Percentiles rank a stretch among this genome's conserved stretches.
Evolutionary conservation across 2,888 invertebrate genomes (phyloP).

Genomic region (Epinotia brunnichana): DNA sequence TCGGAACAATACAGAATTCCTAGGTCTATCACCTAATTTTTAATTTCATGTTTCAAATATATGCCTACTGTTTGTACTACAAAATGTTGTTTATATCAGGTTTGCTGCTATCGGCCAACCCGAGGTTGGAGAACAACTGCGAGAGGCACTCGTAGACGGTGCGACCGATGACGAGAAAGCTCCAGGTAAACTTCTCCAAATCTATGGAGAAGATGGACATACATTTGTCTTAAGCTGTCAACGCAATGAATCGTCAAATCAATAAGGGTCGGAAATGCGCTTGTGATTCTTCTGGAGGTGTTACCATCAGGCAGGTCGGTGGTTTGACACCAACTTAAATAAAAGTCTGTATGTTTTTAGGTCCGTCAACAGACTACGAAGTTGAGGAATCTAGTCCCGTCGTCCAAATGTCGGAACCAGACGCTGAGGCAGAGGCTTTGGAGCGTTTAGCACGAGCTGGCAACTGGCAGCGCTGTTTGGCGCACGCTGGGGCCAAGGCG

Average conservation of each 20-base stretch:
- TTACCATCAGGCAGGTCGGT: too few species aligned
- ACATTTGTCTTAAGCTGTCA: too few species aligned
- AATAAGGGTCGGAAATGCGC: too few species aligned
- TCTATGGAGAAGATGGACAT: neutral
- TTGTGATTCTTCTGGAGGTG: too few species aligned
- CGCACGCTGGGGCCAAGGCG: conserved; percentile 69
- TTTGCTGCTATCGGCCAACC: conserved; percentile 77
- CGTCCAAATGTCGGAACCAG: conserved; percentile 43
- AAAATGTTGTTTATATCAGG: conserved; percentile 50
- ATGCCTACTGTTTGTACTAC: neutral
- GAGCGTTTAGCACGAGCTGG: conserved; percentile 76
- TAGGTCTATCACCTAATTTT: too few species aligned
- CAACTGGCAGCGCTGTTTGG: conserved; percentile 77
- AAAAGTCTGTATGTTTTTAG: conserved; percentile 43
- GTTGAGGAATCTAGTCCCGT: conserved; percentile 54
- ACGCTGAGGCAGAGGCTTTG: conserved; percentile 59
- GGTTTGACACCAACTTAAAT: neutral
- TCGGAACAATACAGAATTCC: too few species aligned
- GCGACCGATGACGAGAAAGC: conserved; percentile 62
- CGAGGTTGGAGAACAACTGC: conserved; percentile 76
- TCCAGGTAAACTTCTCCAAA: conserved; percentile 52
- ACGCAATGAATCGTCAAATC: too few species aligned
- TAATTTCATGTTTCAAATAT: neutral
- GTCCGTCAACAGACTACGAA: conserved; percentile 58
- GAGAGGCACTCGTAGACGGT: conserved; percentile 70